Evolutionary conservation across 2,797 vertebrate species (phyloP), one percentile per base, ranked within the genome.

Genomic region (Scolopax rusticola): DNA sequence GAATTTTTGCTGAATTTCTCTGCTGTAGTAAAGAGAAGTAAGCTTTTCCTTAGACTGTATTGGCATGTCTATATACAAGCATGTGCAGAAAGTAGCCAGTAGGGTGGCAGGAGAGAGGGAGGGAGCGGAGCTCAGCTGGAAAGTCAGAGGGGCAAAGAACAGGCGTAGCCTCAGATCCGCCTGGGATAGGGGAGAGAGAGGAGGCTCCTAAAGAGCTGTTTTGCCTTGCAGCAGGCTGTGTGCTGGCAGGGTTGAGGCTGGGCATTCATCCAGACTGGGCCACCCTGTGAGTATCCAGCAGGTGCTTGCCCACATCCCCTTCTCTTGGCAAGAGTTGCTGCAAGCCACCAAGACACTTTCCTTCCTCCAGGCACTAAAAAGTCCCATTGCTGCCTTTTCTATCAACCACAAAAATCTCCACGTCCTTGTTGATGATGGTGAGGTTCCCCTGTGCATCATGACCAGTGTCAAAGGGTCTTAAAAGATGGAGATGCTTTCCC

Each of bases 21-120:
- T 79, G 47, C 38, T 87, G 53, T 51, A 18, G 17, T 33, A 48
- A 48, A 18, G 12, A 86, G 61, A 91, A 84, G 36, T 12, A 54
- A 65, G 33, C 23, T 80, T 91, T 87, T 56, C 45, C 61, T 69
- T 41, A 20, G 20, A 11, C 45, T 63, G 12, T 23, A 13, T 21
- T 50, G 63, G 45, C n/a, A 23, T 2, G 27, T 40, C 64, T 8
- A 1, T 25, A 3, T 16, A 18, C 0, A 0, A 27, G 9, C 14
- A 32, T 61, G 50, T 73, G 45, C 51, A 33, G 53, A 32, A 63
- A 47, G 45, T 0, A 0, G 5, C 15, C 0, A 0, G 27, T 36
- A 45, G 8, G 43, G 12, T 24, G 36, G 32, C 15, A 68, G 28
- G 36, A 43, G 32, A 17, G 17, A 23, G 12, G 30, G 51, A 18